phyloP scores from a whole-genome alignment of 2,797 vertebrate species.

The Champsocephalus gunnari region DNA sequence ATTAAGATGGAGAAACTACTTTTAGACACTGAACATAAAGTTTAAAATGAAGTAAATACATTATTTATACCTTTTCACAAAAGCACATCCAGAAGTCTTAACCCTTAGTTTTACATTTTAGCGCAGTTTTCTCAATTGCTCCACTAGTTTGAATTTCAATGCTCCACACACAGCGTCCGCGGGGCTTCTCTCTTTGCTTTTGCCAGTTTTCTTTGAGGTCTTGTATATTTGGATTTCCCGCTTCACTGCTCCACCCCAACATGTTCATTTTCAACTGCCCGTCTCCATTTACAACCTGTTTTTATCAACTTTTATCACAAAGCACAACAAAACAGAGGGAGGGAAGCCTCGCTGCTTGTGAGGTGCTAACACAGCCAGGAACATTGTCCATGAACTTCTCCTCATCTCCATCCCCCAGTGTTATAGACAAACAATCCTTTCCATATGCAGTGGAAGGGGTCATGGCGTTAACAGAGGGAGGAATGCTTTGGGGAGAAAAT shows the following conservation, averaged over 20 bases:
- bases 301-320: slow-evolving; percentile 88
- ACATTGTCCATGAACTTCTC: slow-evolving; percentile 87
- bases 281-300: slow-evolving; percentile 88
- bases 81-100: not conserved
- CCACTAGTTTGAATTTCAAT: slow-evolving; percentile 35
- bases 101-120: not conserved
- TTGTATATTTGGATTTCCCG: slow-evolving; percentile 88
- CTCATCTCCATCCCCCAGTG: slow-evolving; percentile 84
- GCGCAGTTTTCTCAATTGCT: slow-evolving; percentile 14
- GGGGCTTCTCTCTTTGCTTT: slow-evolving; percentile 37
- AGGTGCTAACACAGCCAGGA: slow-evolving; percentile 75
- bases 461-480: slow-evolving; percentile 85
- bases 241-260: slow-evolving; percentile 85
- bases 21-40: not conserved
- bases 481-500: slow-evolving; percentile 87
- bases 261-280: slow-evolving; percentile 83
- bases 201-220: slow-evolving; percentile 78
- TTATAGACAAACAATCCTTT: slow-evolving; percentile 87
- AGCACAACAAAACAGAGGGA: slow-evolving; percentile 87
- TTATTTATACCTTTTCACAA: not conserved
- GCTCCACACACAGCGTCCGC: not conserved
- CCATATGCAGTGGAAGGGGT: slow-evolving; percentile 84
- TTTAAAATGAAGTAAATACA: not conserved
- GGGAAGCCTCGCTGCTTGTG: slow-evolving; percentile 69
- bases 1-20: not conserved